A percentile compares a stretch with the other conserved stretches of the same genome.
Evolutionary conservation across 2,797 vertebrate species (phyloP).

Genomic region (Falco cherrug): DNA sequence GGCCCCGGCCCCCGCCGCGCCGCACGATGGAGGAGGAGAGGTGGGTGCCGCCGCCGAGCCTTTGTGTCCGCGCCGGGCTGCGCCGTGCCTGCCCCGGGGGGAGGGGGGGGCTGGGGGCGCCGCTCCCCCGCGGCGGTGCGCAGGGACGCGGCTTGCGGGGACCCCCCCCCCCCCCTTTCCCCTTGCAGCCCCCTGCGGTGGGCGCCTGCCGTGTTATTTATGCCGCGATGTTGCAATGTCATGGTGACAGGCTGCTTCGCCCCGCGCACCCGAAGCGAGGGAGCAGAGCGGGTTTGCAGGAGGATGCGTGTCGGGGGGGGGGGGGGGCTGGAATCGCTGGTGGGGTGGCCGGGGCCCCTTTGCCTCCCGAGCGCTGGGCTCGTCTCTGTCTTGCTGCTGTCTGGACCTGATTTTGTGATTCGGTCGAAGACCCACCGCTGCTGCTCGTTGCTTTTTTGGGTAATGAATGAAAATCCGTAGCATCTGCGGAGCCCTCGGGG

Average conservation of each 20-base stretch:
- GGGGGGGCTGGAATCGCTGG: rapidly evolving
- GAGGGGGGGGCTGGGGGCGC: not conserved
- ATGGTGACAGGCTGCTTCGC: constrained; percentile 2
- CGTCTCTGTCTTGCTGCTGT: not conserved
- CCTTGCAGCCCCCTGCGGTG: not conserved
- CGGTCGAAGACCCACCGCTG: not conserved
- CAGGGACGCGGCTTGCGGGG: not conserved
- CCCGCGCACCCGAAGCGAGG: not conserved
- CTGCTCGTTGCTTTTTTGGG: not conserved
- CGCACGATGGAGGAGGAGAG: constrained; percentile 77
- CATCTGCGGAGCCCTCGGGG: not conserved
- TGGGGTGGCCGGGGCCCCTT: too few species aligned
- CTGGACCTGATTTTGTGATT: not conserved
- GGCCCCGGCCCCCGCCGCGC: constrained; percentile 25
- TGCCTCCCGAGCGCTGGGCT: not conserved
- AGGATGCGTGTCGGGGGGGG: not conserved
- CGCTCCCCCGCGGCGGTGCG: not conserved
- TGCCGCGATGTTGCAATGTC: not conserved
- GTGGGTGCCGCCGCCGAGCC: constrained; percentile 48
- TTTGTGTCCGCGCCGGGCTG: not conserved
- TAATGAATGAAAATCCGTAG: not conserved
- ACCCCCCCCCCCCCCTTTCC: not conserved
- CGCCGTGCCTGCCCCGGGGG: not conserved
- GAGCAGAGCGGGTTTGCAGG: rapidly evolving
- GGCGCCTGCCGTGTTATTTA: not conserved